Evolutionary conservation across 2,888 invertebrate genomes (phyloP), one percentile per base, ranked within the genome.

Genomic region (Pollenia labialis): DNA sequence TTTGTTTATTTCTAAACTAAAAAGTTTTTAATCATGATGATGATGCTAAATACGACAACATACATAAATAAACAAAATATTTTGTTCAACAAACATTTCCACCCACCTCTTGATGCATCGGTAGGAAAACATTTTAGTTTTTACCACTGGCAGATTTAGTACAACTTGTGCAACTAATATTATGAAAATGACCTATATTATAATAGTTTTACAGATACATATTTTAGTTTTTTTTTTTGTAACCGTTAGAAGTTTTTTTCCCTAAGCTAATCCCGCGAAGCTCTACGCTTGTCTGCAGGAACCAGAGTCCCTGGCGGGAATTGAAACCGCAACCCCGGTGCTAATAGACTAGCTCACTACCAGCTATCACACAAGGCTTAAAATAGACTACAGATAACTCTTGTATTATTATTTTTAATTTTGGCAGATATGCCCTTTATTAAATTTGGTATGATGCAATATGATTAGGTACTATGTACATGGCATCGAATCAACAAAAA

Each of bases 21-120:
- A 79, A 87, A 81, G 23, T 85, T 85, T 85, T 85, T 85, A 84
- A 85, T 81, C 88, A 84, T 82, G 66, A 75, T 79, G 85, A 79
- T 83, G 85, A 60, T 85, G 60, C 60, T 50, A 69, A 71, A 80
- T 74, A 80, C 60, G 77, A 77, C 64, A 77, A 83, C 48, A 64
- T 56, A 81, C 44, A 74, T 74, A 64, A 56, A 83, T 58, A 76
- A 18, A 54, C 23, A 64, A 62, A 40, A 58, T 8, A 72, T 76
- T 42, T 40, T 50, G 23, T 50, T n/a, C 12, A 40, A 14, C 16
- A 60, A 60, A 40, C 40, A 9, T 42, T 42, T n/a, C 6, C 4
- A 9, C 10, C 62, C 42, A 14, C 48, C 18, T 11, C 18, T 54
- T 60, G 9, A 11, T 54, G 54, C 42, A 40, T 11, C 44, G 52